Base-by-base conservation (phyloP, 2,888 invertebrate species). In the Mellilla xanthometata region DNA sequence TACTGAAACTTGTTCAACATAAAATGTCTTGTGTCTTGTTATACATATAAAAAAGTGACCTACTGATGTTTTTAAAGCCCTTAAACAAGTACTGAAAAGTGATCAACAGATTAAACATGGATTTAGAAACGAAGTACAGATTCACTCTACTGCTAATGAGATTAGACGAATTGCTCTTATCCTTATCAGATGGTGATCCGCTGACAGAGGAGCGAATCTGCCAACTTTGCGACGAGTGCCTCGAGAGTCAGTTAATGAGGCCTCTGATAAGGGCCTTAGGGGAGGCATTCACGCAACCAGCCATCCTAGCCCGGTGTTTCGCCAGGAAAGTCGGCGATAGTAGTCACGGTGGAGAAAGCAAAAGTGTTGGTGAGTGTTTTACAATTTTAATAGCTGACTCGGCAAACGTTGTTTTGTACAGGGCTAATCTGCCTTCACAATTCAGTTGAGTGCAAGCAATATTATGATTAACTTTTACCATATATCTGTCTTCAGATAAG, bases 131-230 rank as follows among this genome's bases (percentile, higher is more conserved):
- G 2, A 39, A 53, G 19, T 44, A 46, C 2, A 33, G 33, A 13
- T 60, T 54, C 10, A 48, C 58, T 8, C 42, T 46, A 35, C 54
- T 81, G 12, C 39, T 81, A 7, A 41, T 57, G 8, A 58, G 54
- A 8, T 58, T 82, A 51, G 78, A 81, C 22, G 23, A 66, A 23
- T 53, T 58, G n/a, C 8, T 32, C 6, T 24, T 13, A 26, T 34
- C 5, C 1, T 60, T 72, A 39, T 12, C 62, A 89, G 89, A 89
- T 74, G 87, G 87, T 28, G 81, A 72, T 11, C 84, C 85, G 62
- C 82, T 97, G 52, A 96, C 95, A 33, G 97, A 97, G 81, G 92
- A 94, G 51, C 92, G 92, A 52, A 87, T 97, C 39, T 91, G 92
- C 65, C 92, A 93, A 56, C 91, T 97, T 48, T 93, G 97, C 60